Evolutionary conservation across 1,140 invertebrate species (phyloP).

Genomic region (Drosophila ohnishii): DNA sequence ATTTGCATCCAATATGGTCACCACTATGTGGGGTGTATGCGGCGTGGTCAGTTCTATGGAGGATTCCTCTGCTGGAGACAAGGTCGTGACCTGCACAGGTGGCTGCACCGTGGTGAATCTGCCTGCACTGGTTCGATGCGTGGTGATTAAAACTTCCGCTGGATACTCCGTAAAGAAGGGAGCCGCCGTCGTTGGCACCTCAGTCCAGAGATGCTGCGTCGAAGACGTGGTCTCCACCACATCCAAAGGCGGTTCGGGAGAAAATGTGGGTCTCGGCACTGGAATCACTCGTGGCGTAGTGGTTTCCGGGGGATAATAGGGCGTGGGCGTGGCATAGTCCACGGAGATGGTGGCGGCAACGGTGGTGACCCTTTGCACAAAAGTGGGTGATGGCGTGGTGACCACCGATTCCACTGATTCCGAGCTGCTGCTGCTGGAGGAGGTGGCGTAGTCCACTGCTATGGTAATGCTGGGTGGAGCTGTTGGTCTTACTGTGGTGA

Average conservation of each 20-base stretch:
- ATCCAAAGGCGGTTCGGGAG: slow-evolving; percentile 26
- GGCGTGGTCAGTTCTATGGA: slow-evolving; percentile 41
- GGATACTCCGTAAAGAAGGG: slow-evolving; percentile 84
- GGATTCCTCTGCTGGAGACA: slow-evolving; percentile 31
- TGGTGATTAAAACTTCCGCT: slow-evolving; percentile 66
- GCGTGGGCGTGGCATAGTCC: slow-evolving; percentile 61
- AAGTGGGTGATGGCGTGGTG: slow-evolving; percentile 57
- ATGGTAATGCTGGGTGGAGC: slow-evolving; percentile 50
- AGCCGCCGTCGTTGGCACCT: slow-evolving; percentile 83
- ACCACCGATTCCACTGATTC: slow-evolving; percentile 53
- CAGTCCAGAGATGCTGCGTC: slow-evolving; percentile 62
- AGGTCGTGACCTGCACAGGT: slow-evolving; percentile 39
- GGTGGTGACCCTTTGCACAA: slow-evolving; percentile 67
- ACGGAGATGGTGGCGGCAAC: slow-evolving; percentile 70
- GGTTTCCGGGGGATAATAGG: slow-evolving; percentile 38
- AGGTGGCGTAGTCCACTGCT: slow-evolving; percentile 51
- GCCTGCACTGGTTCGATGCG: slow-evolving; percentile 66
- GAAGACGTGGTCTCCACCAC: slow-evolving; percentile 58
- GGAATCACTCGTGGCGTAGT: slow-evolving; percentile 32
- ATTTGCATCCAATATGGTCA: slow-evolving; percentile 55
- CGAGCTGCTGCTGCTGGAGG: slow-evolving; percentile 49
- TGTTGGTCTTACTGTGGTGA: slow-evolving; percentile 47
- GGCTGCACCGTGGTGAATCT: slow-evolving; percentile 66
- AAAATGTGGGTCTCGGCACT: slow-evolving; percentile 31
- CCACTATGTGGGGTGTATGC: slow-evolving; percentile 59